Conservation (phyloP, 2,113 vertebrate species). For the Syngnathus floridae region DNA sequence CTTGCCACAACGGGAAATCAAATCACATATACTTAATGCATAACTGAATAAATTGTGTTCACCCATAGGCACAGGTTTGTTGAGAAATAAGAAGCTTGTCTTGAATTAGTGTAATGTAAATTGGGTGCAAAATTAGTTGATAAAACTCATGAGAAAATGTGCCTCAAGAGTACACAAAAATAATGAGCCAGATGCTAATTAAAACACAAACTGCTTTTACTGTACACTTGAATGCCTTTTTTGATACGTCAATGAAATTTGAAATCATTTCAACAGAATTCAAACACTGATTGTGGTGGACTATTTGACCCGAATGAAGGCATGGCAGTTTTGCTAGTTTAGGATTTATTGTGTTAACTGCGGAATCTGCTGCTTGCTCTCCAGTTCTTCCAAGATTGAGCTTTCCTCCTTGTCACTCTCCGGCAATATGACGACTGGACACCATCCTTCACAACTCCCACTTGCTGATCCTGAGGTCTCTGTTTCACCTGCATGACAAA, state of each 20-base stretch:
- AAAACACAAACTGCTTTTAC: neutral
- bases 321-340: neutral
- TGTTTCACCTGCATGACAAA: neutral
- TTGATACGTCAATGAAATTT: neutral
- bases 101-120: neutral
- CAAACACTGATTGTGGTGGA: neutral
- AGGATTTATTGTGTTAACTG: neutral
- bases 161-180: neutral
- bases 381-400: neutral
- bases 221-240: neutral
- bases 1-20: neutral
- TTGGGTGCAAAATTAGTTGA: neutral
- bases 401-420: slow-evolving; percentile 68
- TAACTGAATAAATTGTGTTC: neutral
- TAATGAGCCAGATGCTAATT: neutral
- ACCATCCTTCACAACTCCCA: neutral
- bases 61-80: neutral
- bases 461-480: neutral
- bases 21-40: too few relatives aligned
- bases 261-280: neutral
- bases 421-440: slow-evolving; percentile 44
- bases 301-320: slow-evolving; percentile 1
- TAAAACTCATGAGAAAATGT: neutral
- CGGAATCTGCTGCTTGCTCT: neutral
- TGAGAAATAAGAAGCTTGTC: neutral